These are phyloP conservation scores for Labrus mixtus DNA, from an alignment of 2,113 vertebrate species.

Conservation along the genomic window DNA sequence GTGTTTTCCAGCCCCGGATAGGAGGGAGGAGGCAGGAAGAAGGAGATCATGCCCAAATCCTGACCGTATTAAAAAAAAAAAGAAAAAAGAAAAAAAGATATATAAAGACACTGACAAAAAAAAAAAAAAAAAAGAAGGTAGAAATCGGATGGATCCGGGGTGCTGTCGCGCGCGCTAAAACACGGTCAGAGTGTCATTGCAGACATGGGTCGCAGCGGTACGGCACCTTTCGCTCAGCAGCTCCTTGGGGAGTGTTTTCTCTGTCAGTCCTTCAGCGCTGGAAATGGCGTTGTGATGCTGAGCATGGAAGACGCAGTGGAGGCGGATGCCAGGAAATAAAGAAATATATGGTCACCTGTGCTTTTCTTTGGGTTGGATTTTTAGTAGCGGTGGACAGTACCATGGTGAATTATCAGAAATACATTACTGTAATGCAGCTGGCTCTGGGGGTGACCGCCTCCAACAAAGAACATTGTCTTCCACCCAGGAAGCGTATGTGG, in stretches of 20 bases:
- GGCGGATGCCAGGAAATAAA: conserved; percentile 90
- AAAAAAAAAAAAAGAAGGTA: conserved; percentile 8
- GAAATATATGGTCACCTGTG: conserved; percentile 91
- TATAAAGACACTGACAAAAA: background rate
- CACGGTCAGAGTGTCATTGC: conserved; percentile 82
- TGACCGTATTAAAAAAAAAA: conserved; percentile 53
- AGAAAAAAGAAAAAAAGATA: background rate
- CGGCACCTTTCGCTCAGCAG: conserved; percentile 75
- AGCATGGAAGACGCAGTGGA: conserved; percentile 86
- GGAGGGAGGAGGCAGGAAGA: conserved; percentile 75
- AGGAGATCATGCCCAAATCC: conserved; percentile 77
- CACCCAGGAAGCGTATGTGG: conserved; percentile 96
- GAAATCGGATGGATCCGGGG: conserved; percentile 75
- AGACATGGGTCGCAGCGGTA: conserved; percentile 79
- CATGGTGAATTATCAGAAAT: conserved; percentile 99
- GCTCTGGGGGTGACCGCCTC: conserved; percentile 97
- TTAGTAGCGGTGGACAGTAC: conserved; percentile 89
- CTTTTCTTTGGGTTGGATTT: conserved; percentile 91
- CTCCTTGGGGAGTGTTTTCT: conserved; percentile 80
- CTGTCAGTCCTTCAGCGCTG: conserved; percentile 84
- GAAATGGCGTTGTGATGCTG: conserved; percentile 87
- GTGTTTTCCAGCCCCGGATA: conserved; percentile 76
- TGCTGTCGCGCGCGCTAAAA: conserved; percentile 74
- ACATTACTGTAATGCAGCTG: conserved; percentile 99
- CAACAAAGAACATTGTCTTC: conserved; percentile 97